Evolutionary conservation across 1,140 invertebrate genomes (phyloP).

Genomic region (Druon quercuslanigerum): DNA sequence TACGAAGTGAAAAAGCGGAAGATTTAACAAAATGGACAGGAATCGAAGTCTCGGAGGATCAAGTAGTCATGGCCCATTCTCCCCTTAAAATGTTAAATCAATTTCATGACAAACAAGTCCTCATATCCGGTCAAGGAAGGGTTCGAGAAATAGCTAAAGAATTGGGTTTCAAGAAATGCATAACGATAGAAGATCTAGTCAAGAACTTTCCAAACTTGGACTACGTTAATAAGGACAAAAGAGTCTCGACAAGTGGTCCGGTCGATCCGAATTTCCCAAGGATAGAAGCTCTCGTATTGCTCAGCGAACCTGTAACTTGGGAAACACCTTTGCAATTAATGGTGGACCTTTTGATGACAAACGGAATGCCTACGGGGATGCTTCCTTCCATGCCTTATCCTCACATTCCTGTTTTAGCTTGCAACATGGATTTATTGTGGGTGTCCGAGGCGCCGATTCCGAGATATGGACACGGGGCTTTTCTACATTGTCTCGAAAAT

Average conservation of each 20-base stretch:
- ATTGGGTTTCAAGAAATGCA: conserved; percentile 81
- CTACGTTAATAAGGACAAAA: conserved; percentile 81
- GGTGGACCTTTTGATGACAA: conserved; percentile 82
- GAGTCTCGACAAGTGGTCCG: conserved; percentile 74
- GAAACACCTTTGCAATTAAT: conserved; percentile 81
- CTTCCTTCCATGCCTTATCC: conserved; percentile 75
- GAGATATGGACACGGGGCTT: conserved; percentile 82
- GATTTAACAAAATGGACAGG: conserved; percentile 81
- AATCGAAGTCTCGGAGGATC: conserved; percentile 79
- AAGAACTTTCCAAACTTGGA: conserved; percentile 82
- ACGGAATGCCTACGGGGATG: conserved; percentile 76
- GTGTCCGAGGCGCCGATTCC: conserved; percentile 81
- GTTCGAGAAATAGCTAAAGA: conserved; percentile 81
- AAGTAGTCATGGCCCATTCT: conserved; percentile 85
- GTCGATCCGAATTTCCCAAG: conserved; percentile 75
- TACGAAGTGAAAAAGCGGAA: conserved; percentile 79
- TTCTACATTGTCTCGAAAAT: conserved; percentile 80
- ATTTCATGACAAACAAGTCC: conserved; percentile 81
- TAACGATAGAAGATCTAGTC: conserved; percentile 80
- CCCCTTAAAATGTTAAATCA: conserved; percentile 81
- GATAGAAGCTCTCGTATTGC: conserved; percentile 78
- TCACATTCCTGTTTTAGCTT: conserved; percentile 81
- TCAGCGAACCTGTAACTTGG: conserved; percentile 82
- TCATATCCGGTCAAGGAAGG: conserved; percentile 84
- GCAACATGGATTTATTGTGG: conserved; percentile 84